These are phyloP conservation scores for Todiramphus chloris DNA, from an alignment of 2,113 vertebrate genomes.

Conservation along the genomic window DNA sequence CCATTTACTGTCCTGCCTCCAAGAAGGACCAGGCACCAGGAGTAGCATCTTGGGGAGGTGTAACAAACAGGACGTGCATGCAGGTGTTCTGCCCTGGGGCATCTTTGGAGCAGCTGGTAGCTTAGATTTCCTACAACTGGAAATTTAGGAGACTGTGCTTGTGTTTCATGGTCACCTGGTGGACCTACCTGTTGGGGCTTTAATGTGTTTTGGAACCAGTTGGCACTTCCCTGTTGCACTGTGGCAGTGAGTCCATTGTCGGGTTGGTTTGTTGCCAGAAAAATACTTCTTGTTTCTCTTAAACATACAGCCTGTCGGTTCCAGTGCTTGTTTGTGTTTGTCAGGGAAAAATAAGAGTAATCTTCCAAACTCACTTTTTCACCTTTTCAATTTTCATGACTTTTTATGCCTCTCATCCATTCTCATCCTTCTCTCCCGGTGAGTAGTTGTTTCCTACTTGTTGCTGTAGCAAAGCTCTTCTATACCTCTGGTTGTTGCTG, in stretches of 20 bases:
- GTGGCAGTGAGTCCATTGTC: background rate
- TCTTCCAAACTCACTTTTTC: background rate
- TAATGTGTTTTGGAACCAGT: background rate
- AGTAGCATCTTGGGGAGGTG: background rate
- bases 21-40: background rate
- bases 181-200: background rate
- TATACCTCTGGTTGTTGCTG: background rate
- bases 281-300: background rate
- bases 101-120: background rate
- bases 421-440: background rate
- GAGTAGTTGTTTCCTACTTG: background rate
- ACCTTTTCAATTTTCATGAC: background rate
- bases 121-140: background rate
- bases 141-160: background rate
- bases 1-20: background rate
- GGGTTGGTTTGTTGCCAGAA: background rate
- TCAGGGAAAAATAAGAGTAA: background rate
- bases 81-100: background rate
- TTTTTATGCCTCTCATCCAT: background rate
- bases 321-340: background rate
- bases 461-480: background rate
- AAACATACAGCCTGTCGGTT: background rate
- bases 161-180: background rate
- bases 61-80: background rate
- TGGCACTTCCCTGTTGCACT: background rate